Evolutionary conservation across 2,888 invertebrate species (phyloP).

Genomic region (Drosophila kanekoi): DNA sequence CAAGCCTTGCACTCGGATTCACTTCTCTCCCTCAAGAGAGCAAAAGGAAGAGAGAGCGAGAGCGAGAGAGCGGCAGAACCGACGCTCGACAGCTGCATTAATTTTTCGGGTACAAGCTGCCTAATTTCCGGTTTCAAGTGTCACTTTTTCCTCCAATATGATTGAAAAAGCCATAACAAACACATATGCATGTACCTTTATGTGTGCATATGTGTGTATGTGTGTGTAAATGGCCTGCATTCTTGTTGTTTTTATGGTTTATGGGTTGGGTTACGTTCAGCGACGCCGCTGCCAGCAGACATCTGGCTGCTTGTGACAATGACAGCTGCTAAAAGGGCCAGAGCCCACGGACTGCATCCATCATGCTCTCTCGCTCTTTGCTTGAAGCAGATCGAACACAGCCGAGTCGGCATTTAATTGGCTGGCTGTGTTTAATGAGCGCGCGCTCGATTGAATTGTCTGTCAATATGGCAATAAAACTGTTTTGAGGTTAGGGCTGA

Average conservation of each 20-base stretch:
- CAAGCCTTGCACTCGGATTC: conserved; percentile 7
- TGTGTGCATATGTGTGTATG: conserved; percentile 3
- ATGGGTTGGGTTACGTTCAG: conserved; percentile 55
- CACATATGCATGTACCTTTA: conserved; percentile 8
- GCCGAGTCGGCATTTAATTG: conserved; percentile 51
- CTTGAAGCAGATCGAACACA: neutral
- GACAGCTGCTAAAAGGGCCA: conserved; percentile 70
- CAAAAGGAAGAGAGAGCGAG: conserved; percentile 13
- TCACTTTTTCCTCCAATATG: conserved; percentile 61
- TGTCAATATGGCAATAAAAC: conserved; percentile 59
- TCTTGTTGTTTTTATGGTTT: conserved; percentile 66
- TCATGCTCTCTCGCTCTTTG: conserved; percentile 6
- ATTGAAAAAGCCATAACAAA: conserved; percentile 74
- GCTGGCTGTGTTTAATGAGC: conserved; percentile 48
- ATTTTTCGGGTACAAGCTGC: conserved; percentile 56
- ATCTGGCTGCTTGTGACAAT: conserved; percentile 59
- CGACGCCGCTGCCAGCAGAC: conserved; percentile 32
- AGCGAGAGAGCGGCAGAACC: conserved; percentile 20
- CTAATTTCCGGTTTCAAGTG: conserved; percentile 79
- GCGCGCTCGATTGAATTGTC: conserved; percentile 69
- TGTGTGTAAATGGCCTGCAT: conserved; percentile 29
- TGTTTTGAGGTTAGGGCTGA: conserved; percentile 50
- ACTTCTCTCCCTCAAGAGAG: conserved; percentile 26
- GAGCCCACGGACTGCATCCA: conserved; percentile 30
- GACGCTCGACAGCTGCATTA: conserved; percentile 64